phyloP scores from a whole-genome alignment of 2,888 invertebrate genomes.

The Tetramorium bicarinatum region DNA sequence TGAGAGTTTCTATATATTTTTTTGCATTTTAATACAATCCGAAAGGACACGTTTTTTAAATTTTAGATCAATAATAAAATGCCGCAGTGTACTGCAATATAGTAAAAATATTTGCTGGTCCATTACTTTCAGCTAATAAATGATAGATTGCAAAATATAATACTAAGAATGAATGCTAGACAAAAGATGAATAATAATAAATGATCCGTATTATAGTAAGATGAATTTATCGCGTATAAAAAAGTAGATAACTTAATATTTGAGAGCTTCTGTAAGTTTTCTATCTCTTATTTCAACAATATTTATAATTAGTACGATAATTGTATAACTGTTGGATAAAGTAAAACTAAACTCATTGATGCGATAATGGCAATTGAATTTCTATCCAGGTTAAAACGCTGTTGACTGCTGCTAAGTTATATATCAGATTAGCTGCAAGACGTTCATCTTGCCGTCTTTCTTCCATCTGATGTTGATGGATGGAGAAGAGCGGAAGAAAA shows the following conservation, averaged over 20 bases:
- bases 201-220: not conserved
- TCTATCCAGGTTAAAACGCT: slow-evolving; percentile 13
- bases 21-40: slow-evolving; percentile 18
- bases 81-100: not conserved
- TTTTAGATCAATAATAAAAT: not conserved
- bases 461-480: slow-evolving; percentile 30
- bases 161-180: not conserved
- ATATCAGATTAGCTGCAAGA: slow-evolving; percentile 13
- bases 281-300: not conserved
- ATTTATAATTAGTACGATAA: slow-evolving; percentile 2
- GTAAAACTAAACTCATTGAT: slow-evolving; percentile 11
- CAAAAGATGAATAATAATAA: not conserved
- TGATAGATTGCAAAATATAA: not conserved
- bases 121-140: not conserved
- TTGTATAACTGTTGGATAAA: not conserved
- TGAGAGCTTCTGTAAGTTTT: not conserved
- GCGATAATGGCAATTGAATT: slow-evolving; percentile 13
- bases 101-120: not conserved
- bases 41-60: not conserved
- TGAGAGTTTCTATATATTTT: not conserved
- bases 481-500: slow-evolving; percentile 41
- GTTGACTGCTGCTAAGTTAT: slow-evolving; percentile 36
- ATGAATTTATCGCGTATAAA: not conserved
- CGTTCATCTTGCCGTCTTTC: slow-evolving; percentile 38
- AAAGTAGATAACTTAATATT: not conserved